Base-by-base conservation (phyloP, 2,113 vertebrate genomes). In the Pavo muticus region DNA sequence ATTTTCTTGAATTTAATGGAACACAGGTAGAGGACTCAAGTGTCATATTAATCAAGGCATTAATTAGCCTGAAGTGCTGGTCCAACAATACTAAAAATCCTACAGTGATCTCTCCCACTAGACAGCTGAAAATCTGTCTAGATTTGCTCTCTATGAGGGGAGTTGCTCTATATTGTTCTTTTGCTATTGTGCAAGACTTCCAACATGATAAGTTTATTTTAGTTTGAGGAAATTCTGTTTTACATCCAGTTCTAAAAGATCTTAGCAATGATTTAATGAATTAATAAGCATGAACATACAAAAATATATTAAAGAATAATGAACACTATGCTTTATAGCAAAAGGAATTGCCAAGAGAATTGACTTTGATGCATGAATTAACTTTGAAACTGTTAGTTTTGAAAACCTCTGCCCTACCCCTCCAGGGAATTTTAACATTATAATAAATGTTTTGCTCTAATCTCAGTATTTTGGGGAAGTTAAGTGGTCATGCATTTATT, bases 211-310 rank as follows among this genome's bases (percentile, higher is more conserved):
- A 11, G 32, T 93, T 42, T n/a, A 71, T 82, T 87, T 78, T 47
- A 35, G 37, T 86, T 84, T 45, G 40, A 42, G 12, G 63, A 56
- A 45, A 80, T 94, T 76, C 30, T 37, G 11, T 21, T 76, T 92
- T 91, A 18, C 19, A 69, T 84, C 47, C 71, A 73, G 40, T 87
- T 95, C 80, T 76, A 87, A 6, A 40, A 84, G 32, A 90, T 91
- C 35, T 45, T 45, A 79, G 48, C 56, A 70, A 32, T 95, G 86
- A 96, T 95, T 95, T 95, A 95, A 96, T 93, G 96, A 93, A 90
- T 91, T 95, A 95, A 95, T 95, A 96, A 97, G 42, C 42, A 40
- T 75, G 54, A 94, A 92, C 37, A 61, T 90, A 75, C 52, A 77
- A 82, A 95, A 93, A 59, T 48, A 17, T 94, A 95, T 88, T 88